Conservation (phyloP, 2,888 invertebrate species). For the Galerucella calmariensis region DNA sequence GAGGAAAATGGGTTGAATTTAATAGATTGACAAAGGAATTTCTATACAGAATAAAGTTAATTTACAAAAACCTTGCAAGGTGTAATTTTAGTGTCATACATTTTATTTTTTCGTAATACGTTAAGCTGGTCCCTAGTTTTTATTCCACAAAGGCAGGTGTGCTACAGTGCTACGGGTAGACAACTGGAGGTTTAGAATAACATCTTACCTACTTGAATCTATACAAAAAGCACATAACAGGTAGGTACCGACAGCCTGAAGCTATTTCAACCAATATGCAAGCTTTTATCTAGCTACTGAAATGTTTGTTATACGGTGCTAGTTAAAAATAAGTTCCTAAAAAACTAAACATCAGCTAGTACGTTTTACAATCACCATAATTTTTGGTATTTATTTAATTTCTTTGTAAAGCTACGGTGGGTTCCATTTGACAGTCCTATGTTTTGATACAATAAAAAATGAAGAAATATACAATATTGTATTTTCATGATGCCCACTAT, state of each 20-base stretch:
- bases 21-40: too few species aligned
- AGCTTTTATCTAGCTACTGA: not conserved
- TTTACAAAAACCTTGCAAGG: too few species aligned
- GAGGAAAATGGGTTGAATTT: too few species aligned
- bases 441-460: too few species aligned
- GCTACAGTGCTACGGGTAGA: constrained; percentile 22
- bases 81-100: too few species aligned
- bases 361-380: too few species aligned
- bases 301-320: not conserved
- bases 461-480: not conserved
- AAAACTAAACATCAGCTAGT: too few species aligned
- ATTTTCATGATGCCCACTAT: not conserved
- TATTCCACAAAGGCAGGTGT: constrained; percentile 19
- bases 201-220: constrained; percentile 28
- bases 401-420: too few species aligned
- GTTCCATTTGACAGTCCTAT: too few species aligned
- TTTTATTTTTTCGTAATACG: not conserved
- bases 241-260: constrained; percentile 12
- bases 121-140: not conserved
- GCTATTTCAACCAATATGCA: constrained; percentile 1
- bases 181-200: constrained; percentile 30
- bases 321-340: not conserved
- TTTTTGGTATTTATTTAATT: too few species aligned
- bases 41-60: too few species aligned
- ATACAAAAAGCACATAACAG: constrained; percentile 23